Evolutionary conservation across 1,140 invertebrate species (phyloP).

Genomic region (Euura saliciscinereae): DNA sequence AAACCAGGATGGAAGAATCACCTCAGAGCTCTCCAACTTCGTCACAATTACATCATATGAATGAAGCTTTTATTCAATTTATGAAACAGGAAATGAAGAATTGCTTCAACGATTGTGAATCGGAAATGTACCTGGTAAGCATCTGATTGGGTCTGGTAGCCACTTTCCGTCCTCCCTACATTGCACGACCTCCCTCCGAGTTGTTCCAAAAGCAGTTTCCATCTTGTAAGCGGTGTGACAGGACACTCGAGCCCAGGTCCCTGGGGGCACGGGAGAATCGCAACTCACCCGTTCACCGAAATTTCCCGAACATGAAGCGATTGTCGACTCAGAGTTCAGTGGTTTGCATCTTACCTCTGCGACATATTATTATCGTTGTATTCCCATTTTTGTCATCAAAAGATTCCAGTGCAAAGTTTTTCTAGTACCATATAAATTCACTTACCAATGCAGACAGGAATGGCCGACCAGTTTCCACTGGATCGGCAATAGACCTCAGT

Average conservation of each 20-base stretch:
- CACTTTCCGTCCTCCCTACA: constrained; percentile 48
- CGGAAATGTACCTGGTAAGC: constrained; percentile 49
- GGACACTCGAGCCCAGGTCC: constrained; percentile 35
- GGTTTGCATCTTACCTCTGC: constrained; percentile 45
- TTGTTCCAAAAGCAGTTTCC: constrained; percentile 30
- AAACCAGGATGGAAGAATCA: constrained; percentile 18
- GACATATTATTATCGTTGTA: not conserved
- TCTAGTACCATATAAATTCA: constrained; percentile 6
- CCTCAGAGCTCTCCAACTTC: not conserved
- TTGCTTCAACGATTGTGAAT: constrained; percentile 35
- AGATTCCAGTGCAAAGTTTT: constrained; percentile 15
- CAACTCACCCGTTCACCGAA: constrained; percentile 33
- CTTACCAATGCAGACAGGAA: constrained; percentile 45
- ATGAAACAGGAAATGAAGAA: too few relatives aligned
- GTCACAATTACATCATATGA: not conserved
- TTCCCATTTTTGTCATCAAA: not conserved
- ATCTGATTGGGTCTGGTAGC: constrained; percentile 50
- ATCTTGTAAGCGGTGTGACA: constrained; percentile 44
- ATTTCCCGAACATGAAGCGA: constrained; percentile 32
- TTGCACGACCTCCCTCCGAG: constrained; percentile 25
- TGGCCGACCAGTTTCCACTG: constrained; percentile 43
- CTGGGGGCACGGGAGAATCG: constrained; percentile 30
- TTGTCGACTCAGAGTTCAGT: constrained; percentile 34
- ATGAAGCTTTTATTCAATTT: too few relatives aligned
- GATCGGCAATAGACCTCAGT: constrained; percentile 39